These are phyloP conservation scores for Aphrocallistes beatrix DNA, from an alignment of 37 sponge, comb jelly and placozoan species.

Conservation along the genomic window DNA sequence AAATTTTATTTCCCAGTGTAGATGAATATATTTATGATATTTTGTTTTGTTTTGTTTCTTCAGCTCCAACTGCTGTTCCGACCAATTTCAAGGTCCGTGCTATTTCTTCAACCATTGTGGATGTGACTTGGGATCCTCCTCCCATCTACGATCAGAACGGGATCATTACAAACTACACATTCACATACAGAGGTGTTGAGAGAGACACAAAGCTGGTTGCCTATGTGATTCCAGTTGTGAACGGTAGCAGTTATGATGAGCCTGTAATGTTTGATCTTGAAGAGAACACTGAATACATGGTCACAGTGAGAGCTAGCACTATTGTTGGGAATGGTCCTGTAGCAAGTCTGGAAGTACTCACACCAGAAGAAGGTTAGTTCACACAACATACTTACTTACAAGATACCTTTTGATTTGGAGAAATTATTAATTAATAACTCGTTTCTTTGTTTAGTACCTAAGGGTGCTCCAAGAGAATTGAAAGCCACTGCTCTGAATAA, in stretches of 20 bases:
- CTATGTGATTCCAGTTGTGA: not conserved
- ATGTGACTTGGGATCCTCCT: not conserved
- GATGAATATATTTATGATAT: too few species aligned
- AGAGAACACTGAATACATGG: not conserved
- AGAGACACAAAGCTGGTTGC: not conserved
- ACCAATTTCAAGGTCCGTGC: not conserved
- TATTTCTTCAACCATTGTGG: not conserved
- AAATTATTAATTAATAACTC: too few species aligned
- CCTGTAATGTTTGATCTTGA: not conserved
- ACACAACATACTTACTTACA: not conserved
- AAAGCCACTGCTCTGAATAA: not conserved
- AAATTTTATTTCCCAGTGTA: too few species aligned
- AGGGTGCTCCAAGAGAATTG: not conserved
- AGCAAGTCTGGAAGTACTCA: not conserved
- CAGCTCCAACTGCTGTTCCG: not conserved
- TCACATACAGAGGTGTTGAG: not conserved
- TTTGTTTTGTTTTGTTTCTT: not conserved
- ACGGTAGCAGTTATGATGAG: not conserved
- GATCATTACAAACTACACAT: not conserved
- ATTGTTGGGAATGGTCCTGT: not conserved
- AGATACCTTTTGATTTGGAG: not conserved
- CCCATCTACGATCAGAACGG: not conserved
- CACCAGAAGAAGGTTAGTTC: not conserved
- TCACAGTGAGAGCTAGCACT: not conserved
- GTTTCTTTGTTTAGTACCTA: not conserved